Evolutionary conservation across 1,140 invertebrate genomes (phyloP).

Genomic region (Dendrolimus punctatus): DNA sequence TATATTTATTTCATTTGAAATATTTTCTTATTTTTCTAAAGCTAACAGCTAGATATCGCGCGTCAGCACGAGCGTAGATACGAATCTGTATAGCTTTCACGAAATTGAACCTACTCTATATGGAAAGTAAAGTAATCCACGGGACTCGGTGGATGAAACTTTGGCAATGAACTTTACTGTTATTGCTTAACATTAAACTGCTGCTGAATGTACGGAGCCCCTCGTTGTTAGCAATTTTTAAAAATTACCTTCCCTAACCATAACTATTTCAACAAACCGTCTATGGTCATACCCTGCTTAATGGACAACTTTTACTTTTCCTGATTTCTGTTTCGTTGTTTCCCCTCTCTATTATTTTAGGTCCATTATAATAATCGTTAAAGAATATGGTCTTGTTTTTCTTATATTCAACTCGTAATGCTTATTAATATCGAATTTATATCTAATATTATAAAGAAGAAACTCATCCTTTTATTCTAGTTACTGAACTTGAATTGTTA

Average conservation of each 20-base stretch:
- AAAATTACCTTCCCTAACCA: conserved; percentile 53
- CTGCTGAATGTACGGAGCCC: conserved; percentile 41
- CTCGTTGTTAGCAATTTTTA: conserved; percentile 55
- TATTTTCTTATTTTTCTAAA: conserved; percentile 10
- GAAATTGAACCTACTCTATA: conserved; percentile 45
- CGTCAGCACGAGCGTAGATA: conserved; percentile 20
- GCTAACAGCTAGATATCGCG: conserved; percentile 13
- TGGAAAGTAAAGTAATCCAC: conserved; percentile 52
- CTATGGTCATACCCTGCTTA: conserved; percentile 40
- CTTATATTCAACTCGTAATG: neutral
- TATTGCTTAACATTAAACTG: conserved; percentile 58
- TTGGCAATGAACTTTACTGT: conserved; percentile 66
- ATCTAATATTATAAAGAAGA: too few species aligned
- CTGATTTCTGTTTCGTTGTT: conserved; percentile 35
- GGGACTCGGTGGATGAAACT: conserved; percentile 42
- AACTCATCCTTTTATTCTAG: too few species aligned
- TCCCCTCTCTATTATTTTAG: conserved; percentile 23
- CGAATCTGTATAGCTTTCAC: conserved; percentile 47
- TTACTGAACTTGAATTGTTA: too few species aligned
- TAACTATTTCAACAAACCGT: conserved; percentile 66
- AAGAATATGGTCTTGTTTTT: conserved; percentile 19
- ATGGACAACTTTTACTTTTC: conserved; percentile 58
- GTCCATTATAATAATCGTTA: conserved; percentile 22
- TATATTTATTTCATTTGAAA: conserved; percentile 12
- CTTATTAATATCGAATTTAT: too few species aligned